A percentile compares a stretch with the other conserved stretches of the same genome.
These are phyloP conservation scores for Struthidea cinerea DNA, from an alignment of 2,113 vertebrate genomes.

Conservation along the genomic window DNA sequence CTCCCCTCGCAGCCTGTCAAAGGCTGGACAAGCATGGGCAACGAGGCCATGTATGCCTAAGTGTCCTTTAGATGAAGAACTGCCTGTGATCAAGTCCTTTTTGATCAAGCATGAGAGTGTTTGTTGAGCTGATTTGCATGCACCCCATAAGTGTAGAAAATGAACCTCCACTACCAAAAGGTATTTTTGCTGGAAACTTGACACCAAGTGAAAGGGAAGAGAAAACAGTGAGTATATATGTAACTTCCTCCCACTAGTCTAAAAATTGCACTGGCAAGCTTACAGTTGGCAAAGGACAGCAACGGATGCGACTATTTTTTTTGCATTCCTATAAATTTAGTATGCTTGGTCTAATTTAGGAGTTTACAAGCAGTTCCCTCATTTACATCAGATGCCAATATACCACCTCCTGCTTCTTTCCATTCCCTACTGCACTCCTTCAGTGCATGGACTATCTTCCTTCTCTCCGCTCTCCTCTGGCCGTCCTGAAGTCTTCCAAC, in stretches of 20 bases:
- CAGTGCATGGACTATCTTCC: background rate
- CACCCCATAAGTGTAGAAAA: background rate
- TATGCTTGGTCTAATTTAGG: background rate
- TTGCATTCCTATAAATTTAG: background rate
- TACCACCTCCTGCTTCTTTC: background rate
- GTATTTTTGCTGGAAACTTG: background rate
- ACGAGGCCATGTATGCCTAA: background rate
- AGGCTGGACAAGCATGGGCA: background rate
- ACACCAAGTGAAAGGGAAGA: background rate
- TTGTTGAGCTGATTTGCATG: background rate
- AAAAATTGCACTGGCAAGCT: conserved; percentile 9
- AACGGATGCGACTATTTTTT: background rate
- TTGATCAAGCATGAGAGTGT: background rate
- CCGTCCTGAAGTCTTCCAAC: background rate
- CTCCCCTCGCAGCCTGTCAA: background rate
- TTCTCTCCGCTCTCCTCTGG: background rate
- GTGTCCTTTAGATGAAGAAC: background rate
- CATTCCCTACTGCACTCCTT: background rate
- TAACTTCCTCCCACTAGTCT: background rate
- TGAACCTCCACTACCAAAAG: background rate
- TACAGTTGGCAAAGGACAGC: background rate
- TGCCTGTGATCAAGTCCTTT: background rate
- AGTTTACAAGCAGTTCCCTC: background rate
- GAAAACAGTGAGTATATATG: background rate
- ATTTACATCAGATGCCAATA: background rate